Percentiles rank a stretch among this genome's conserved stretches.
Conservation (phyloP, 2,113 vertebrate species). For the Beaufortia kweichowensis region DNA sequence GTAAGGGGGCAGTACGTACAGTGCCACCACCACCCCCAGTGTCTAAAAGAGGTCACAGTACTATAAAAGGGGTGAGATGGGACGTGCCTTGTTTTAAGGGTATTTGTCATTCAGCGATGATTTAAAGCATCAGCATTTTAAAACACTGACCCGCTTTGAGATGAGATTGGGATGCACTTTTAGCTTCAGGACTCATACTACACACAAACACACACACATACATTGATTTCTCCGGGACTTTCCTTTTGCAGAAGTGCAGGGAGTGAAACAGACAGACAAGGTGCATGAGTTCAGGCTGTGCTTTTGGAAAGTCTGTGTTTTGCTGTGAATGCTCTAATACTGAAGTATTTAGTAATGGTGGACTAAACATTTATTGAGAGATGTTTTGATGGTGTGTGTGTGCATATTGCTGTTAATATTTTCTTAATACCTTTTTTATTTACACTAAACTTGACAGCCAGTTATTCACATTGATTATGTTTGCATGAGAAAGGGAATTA, state of each 20-base stretch:
- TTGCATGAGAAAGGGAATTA: too few species aligned
- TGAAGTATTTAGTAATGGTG: too few species aligned
- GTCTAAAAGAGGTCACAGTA: constrained; percentile 13
- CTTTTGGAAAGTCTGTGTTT: not conserved
- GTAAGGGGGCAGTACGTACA: constrained; percentile 20
- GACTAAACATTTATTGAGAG: too few species aligned
- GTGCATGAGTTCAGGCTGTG: not conserved
- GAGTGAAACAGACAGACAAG: not conserved
- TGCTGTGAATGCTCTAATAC: too few species aligned
- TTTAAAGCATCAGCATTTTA: constrained; percentile 14
- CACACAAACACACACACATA: not conserved
- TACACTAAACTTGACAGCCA: too few species aligned
- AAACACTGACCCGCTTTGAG: not conserved
- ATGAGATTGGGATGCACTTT: not conserved
- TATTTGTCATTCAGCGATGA: constrained; percentile 12
- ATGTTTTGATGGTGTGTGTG: too few species aligned
- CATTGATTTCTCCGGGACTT: not conserved
- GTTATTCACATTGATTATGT: too few species aligned
- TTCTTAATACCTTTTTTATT: too few species aligned
- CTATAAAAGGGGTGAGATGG: constrained; percentile 1
- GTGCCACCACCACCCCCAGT: not conserved
- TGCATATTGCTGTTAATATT: too few species aligned
- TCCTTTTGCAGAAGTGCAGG: not conserved
- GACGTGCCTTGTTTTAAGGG: not conserved
- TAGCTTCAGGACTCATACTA: not conserved